A percentile compares a stretch with the other conserved stretches of the same genome.
phyloP scores from a whole-genome alignment of 2,797 vertebrate genomes.

The Sphaeramia orbicularis region DNA sequence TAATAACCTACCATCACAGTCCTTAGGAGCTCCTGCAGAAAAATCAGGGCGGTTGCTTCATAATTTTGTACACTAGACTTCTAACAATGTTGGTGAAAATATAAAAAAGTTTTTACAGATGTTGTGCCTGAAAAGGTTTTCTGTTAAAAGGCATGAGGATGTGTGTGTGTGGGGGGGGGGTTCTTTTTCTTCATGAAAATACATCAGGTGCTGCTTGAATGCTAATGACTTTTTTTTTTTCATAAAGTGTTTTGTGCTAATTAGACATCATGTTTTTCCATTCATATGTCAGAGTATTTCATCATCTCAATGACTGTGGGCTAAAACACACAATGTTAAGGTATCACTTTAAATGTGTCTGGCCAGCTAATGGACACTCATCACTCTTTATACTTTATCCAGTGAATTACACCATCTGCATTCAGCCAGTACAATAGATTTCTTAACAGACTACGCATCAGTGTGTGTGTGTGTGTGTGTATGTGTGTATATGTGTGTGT shows the following conservation, averaged over 20 bases:
- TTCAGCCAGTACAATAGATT: constrained; percentile 77
- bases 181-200: constrained; percentile 31
- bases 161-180: constrained; percentile 3
- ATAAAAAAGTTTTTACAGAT: too few species aligned
- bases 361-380: constrained; percentile 81
- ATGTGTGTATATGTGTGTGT: constrained; percentile 25
- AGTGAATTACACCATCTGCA: constrained; percentile 76
- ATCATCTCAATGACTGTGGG: constrained; percentile 69
- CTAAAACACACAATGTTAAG: constrained; percentile 69
- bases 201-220: constrained; percentile 43
- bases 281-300: constrained; percentile 61
- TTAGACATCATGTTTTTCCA: constrained; percentile 51
- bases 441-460: constrained; percentile 52
- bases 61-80: too few species aligned
- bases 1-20: too few species aligned
- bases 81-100: too few species aligned
- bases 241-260: constrained; percentile 49
- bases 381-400: constrained; percentile 75
- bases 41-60: too few species aligned
- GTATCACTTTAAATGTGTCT: constrained; percentile 76
- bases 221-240: constrained; percentile 44
- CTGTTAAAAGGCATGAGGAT: background rate
- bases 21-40: too few species aligned
- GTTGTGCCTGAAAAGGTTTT: too few species aligned
- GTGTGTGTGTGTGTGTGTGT: background rate